These are phyloP conservation scores for Zosterops lateralis DNA, from an alignment of 2,113 vertebrate genomes.

Conservation along the genomic window DNA sequence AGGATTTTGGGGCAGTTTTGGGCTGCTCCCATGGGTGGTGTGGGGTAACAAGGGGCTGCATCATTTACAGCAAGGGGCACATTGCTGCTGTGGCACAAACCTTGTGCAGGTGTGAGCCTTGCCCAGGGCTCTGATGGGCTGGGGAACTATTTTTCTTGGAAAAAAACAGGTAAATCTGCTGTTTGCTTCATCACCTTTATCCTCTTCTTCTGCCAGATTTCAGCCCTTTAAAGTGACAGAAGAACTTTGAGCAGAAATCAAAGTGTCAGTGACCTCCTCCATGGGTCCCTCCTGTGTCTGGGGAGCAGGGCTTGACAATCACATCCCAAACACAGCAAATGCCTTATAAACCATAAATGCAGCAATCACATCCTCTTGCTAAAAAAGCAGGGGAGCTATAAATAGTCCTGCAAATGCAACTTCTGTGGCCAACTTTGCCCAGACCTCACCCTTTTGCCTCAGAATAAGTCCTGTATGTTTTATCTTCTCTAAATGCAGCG, in stretches of 20 bases:
- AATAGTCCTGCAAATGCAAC: neutral
- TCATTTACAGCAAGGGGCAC: fast-evolving
- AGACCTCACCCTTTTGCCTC: neutral
- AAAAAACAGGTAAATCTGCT: neutral
- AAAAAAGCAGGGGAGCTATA: neutral
- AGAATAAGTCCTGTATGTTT: neutral
- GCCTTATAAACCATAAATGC: neutral
- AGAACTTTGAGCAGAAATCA: neutral
- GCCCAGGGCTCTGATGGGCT: neutral
- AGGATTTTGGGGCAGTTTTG: neutral
- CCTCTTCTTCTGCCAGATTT: neutral
- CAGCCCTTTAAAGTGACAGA: neutral
- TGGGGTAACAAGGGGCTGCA: neutral
- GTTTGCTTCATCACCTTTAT: neutral
- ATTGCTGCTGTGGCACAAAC: neutral
- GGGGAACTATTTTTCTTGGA: neutral
- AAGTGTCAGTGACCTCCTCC: neutral
- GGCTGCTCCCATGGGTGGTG: neutral
- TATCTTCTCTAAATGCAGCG: neutral
- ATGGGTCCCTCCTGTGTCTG: neutral
- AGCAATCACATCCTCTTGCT: neutral
- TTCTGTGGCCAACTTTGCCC: neutral
- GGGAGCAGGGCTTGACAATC: neutral
- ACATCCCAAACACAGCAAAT: neutral
- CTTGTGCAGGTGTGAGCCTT: neutral